A percentile compares a stretch with the other conserved stretches of the same genome.
These are phyloP conservation scores for Caenorhabditis doughertyi DNA, from an alignment of 2,888 invertebrate species.

Conservation along the genomic window DNA sequence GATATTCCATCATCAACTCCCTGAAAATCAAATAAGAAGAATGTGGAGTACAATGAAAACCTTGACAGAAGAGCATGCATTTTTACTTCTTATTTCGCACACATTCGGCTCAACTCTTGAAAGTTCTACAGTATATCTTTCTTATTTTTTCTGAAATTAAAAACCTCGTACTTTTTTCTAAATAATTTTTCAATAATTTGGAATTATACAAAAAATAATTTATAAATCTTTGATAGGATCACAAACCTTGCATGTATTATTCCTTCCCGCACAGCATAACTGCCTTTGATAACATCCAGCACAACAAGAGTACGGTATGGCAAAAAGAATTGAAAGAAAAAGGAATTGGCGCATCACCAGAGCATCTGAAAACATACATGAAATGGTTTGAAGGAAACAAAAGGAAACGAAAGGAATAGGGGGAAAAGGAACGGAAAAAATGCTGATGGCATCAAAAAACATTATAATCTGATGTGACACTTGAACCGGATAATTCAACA, in stretches of 20 bases:
- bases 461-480: constrained; percentile 42
- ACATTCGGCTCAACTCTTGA: too few species aligned
- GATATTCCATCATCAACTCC: constrained; percentile 67
- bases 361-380: constrained; percentile 42
- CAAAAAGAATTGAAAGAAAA: constrained; percentile 31
- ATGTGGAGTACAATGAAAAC: background rate
- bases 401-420: background rate
- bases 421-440: constrained; percentile 13
- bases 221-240: too few species aligned
- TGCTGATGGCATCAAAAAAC: constrained; percentile 34
- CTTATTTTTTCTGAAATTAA: too few species aligned
- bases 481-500: constrained; percentile 27
- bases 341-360: constrained; percentile 42
- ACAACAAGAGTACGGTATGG: constrained; percentile 27
- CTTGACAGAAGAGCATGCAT: too few species aligned
- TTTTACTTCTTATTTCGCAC: too few species aligned
- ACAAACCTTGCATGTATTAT: constrained; percentile 69
- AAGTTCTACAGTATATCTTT: too few species aligned
- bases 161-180: too few species aligned
- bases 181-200: too few species aligned
- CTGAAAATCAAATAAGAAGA: constrained; percentile 21
- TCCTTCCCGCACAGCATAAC: constrained; percentile 75
- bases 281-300: constrained; percentile 73
- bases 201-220: too few species aligned
- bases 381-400: background rate